Base-by-base conservation (phyloP, 92 coral and sea anemone species). In the Palythoa caribaeorum region DNA sequence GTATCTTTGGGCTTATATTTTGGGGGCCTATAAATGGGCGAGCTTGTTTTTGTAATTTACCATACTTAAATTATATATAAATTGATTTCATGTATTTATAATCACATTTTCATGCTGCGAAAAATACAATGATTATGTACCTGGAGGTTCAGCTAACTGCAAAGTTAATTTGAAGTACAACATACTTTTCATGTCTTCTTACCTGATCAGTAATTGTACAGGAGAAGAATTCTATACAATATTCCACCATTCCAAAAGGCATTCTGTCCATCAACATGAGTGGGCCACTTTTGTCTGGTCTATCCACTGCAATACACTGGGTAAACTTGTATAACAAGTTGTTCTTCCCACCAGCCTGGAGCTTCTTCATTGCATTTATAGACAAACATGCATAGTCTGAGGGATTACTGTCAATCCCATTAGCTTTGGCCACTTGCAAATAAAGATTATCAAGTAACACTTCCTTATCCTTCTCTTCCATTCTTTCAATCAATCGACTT, bases 201-300 rank as follows among this genome's bases (percentile, higher is more conserved):
- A 90, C 93, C 93, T 90, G 92, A n/a, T 57, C 62, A 40, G 83
- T 88, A 86, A 90, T 87, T 68, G 93, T 93, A 80, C 92, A 89
- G 40, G 89, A 68, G 77, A 90, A 93, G 88, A 93, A 93, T 51
- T 93, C 92, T 1, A 89, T 89, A 40, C 89, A 92, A 62, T 91
- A 91, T 76, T 93, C 94, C n/a, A 93, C 94, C 35, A 93, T 53
- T 21, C 96, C 94, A 93, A 93, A 91, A 39, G 96, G 96, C 96
- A 93, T 93, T 69, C 94, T 74, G n/a, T 73, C 36, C 44, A 91
- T 44, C 14, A 87, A 84, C 38, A 88, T 52, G 2, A 91, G 86
- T 1, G 92, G 84, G 6, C 48, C 78, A 60, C 75, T 74, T 9
- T 59, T 54, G 55, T 65, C 89, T 10, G 90, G 94, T 10, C 83